phyloP scores from a whole-genome alignment of 2,888 invertebrate species.

The Nasonovia ribisnigri region DNA sequence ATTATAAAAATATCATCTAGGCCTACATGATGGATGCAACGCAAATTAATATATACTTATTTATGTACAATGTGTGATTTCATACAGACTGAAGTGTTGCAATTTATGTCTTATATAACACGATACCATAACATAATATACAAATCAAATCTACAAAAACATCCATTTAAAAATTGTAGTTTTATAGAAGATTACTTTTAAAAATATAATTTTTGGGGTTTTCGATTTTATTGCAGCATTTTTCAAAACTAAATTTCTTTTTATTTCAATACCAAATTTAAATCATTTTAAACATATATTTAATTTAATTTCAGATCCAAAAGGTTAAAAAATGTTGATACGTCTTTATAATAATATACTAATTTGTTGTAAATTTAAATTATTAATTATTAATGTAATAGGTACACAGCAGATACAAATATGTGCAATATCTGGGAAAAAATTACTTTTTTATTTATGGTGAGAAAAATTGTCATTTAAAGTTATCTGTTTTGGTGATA shows the following conservation, averaged over 20 bases:
- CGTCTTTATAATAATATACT: background rate
- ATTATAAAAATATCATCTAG: background rate
- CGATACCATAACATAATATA: background rate
- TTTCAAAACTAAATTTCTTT: background rate
- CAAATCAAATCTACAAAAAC: background rate
- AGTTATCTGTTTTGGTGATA: background rate
- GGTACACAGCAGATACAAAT: background rate
- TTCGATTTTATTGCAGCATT: background rate
- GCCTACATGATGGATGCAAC: background rate
- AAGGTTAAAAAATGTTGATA: background rate
- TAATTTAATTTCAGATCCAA: background rate
- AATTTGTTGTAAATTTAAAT: too few species aligned
- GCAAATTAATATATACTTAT: background rate
- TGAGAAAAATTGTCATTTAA: background rate
- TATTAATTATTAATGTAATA: background rate
- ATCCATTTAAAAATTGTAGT: background rate
- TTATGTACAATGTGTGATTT: background rate
- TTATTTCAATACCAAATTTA: background rate
- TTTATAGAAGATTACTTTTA: background rate
- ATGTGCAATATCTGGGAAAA: background rate
- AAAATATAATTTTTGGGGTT: background rate
- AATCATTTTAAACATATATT: background rate
- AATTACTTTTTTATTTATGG: background rate
- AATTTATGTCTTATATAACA: background rate
- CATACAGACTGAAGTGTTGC: background rate